Evolutionary conservation across 2,113 vertebrate genomes (phyloP).

Genomic region (Cyanocitta stelleri): DNA sequence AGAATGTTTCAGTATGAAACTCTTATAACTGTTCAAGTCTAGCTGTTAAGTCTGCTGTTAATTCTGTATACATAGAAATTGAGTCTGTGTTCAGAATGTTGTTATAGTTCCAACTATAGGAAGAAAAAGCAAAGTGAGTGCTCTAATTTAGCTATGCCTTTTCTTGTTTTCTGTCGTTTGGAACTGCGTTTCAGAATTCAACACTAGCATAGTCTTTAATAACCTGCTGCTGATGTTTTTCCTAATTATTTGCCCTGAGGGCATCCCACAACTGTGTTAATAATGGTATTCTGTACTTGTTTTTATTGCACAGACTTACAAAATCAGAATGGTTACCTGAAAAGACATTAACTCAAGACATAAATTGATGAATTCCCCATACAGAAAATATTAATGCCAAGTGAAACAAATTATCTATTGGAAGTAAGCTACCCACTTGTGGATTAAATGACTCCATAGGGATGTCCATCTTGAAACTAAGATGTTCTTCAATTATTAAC

Average conservation of each 20-base stretch:
- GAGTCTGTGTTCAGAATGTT: constrained; percentile 44
- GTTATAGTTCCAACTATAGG: constrained; percentile 7
- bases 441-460: constrained; percentile 57
- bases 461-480: constrained; percentile 42
- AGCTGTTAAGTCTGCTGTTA: constrained; percentile 45
- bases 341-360: background rate
- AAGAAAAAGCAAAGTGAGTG: constrained; percentile 32
- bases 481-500: constrained; percentile 63
- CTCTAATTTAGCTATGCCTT: constrained; percentile 31
- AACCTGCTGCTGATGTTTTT: constrained; percentile 55
- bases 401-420: background rate
- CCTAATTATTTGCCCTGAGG: constrained; percentile 26
- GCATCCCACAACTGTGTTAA: background rate
- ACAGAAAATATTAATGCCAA: background rate
- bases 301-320: background rate
- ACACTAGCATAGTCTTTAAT: constrained; percentile 46
- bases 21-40: constrained; percentile 24
- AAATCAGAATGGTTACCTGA: constrained; percentile 21
- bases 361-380: background rate
- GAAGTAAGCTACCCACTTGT: constrained; percentile 24
- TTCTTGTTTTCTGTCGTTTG: constrained; percentile 34
- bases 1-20: constrained; percentile 21
- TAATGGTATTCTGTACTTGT: background rate
- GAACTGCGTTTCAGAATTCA: constrained; percentile 39
- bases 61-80: constrained; percentile 50